These are phyloP conservation scores for Tethya wilhelma DNA, from an alignment of 37 sponge, comb jelly and placozoan species.

Conservation along the genomic window DNA sequence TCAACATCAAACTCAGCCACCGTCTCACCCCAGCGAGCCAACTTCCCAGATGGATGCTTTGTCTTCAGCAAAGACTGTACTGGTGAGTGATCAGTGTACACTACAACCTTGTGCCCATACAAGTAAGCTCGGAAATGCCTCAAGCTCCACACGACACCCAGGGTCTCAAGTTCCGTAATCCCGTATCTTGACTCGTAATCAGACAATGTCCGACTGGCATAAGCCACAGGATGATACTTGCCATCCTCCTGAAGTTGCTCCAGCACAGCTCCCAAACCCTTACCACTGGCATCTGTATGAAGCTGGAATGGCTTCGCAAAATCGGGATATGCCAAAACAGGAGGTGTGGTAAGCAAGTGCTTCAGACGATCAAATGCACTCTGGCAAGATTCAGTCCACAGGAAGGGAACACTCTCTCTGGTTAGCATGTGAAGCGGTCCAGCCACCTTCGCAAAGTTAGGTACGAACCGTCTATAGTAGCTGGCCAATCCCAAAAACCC, in stretches of 20 bases:
- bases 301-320: constrained; percentile 23
- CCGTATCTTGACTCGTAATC: constrained; percentile 54
- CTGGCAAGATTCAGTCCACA: constrained; percentile 45
- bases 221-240: constrained; percentile 33
- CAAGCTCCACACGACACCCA: constrained; percentile 68
- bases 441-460: no score
- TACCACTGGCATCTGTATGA: constrained; percentile 65
- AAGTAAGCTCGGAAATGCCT: constrained; percentile 63
- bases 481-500: background rate
- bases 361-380: constrained; percentile 60
- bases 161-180: constrained; percentile 56
- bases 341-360: constrained; percentile 28
- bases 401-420: constrained; percentile 26
- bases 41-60: constrained; percentile 63
- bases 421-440: constrained; percentile 37
- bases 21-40: constrained; percentile 66
- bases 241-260: constrained; percentile 52
- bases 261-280: constrained; percentile 61
- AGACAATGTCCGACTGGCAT: constrained; percentile 61
- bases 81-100: constrained; percentile 66
- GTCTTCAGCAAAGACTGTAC: constrained; percentile 60
- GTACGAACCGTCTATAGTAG: constrained; percentile 15
- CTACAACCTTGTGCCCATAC: constrained; percentile 54
- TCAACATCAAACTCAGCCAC: constrained; percentile 43
- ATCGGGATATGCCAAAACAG: constrained; percentile 48